These are phyloP conservation scores for Sympetrum striolatum DNA, from an alignment of 2,888 invertebrate genomes.

Conservation along the genomic window DNA sequence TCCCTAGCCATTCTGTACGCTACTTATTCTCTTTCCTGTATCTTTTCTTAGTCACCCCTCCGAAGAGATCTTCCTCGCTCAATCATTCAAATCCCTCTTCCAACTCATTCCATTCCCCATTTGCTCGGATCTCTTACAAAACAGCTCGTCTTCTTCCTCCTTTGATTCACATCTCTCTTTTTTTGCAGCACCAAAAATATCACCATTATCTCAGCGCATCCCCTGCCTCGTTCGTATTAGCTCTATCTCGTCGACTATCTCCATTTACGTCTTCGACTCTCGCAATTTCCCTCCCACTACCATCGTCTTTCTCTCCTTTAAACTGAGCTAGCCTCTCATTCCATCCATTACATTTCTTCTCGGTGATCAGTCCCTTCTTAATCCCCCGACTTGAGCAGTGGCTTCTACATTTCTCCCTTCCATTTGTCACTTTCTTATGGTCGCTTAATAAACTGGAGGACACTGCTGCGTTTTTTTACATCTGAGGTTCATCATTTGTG, in stretches of 20 bases:
- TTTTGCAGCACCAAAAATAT: no score
- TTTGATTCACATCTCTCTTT: not conserved
- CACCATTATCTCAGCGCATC: no score
- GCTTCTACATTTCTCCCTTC: not conserved
- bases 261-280: not conserved
- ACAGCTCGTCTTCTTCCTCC: not conserved
- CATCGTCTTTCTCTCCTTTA: not conserved
- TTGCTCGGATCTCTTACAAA: not conserved
- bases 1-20: not conserved
- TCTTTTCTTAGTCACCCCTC: not conserved
- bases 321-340: not conserved
- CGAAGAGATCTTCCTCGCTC: not conserved
- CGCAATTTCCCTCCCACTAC: not conserved
- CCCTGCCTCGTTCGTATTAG: no score
- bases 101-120: not conserved
- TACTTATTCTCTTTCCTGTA: not conserved
- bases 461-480: no score
- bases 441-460: not conserved
- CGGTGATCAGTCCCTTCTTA: not conserved
- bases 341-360: not conserved
- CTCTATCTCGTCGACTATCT: no score
- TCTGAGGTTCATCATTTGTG: no score
- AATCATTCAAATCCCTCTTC: not conserved
- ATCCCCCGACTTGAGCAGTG: not conserved
- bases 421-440: not conserved